A percentile compares a stretch with the other conserved stretches of the same genome.
These are phyloP conservation scores for Poeciliopsis presidionis DNA, from an alignment of 2,797 vertebrate species.

Conservation along the genomic window DNA sequence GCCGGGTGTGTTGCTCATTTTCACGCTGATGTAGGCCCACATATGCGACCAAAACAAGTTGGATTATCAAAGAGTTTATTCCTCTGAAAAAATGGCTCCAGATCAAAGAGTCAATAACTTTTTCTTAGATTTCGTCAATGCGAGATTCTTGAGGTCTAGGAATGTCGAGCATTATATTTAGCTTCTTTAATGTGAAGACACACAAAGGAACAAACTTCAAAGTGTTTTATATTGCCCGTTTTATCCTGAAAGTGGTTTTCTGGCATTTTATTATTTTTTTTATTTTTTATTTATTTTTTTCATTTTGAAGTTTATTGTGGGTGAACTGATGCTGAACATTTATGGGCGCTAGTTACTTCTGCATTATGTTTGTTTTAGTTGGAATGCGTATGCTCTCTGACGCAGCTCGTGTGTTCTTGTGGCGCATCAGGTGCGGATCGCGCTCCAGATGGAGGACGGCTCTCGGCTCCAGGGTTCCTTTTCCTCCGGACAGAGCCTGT, in stretches of 20 bases:
- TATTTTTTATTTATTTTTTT: neutral
- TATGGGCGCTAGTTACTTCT: slow-evolving; percentile 8
- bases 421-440: slow-evolving; percentile 86
- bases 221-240: neutral
- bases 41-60: slow-evolving; percentile 58
- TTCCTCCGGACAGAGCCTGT: slow-evolving; percentile 86
- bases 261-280: slow-evolving; percentile 3
- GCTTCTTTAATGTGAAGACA: neutral
- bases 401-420: slow-evolving; percentile 5
- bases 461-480: slow-evolving; percentile 89
- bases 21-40: slow-evolving; percentile 46
- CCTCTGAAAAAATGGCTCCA: slow-evolving; percentile 34
- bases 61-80: slow-evolving; percentile 55
- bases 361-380: slow-evolving; percentile 15
- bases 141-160: neutral
- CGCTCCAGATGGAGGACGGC: slow-evolving; percentile 90
- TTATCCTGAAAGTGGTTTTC: neutral
- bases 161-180: neutral
- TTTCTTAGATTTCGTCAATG: neutral
- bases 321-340: slow-evolving; percentile 3
- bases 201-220: slow-evolving; percentile 3
- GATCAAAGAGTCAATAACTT: slow-evolving; percentile 25
- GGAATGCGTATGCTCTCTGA: slow-evolving; percentile 3
- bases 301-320: neutral
- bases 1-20: slow-evolving; percentile 61